phyloP scores from a whole-genome alignment of 2,888 invertebrate genomes.

The Drosophila anceps region DNA sequence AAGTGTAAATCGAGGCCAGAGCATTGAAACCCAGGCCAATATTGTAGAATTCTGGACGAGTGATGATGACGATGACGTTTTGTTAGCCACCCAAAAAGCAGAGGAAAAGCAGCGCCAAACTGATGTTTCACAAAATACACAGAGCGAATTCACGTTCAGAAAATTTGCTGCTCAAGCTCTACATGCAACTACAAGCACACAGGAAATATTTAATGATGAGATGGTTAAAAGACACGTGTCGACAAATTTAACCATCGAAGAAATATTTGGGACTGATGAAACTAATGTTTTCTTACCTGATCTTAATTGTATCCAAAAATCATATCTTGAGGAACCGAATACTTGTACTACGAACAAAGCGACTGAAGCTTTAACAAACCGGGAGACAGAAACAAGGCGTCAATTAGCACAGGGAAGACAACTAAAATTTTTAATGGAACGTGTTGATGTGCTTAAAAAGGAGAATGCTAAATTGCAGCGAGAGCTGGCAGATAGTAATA shows the following conservation, averaged over 20 bases:
- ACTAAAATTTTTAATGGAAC: slow-evolving; percentile 82
- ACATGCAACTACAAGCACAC: slow-evolving; percentile 77
- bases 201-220: slow-evolving; percentile 49
- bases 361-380: slow-evolving; percentile 9
- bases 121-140: slow-evolving; percentile 29
- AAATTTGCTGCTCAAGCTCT: slow-evolving; percentile 71
- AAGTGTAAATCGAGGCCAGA: slow-evolving; percentile 61
- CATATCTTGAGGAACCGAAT: neutral
- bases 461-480: slow-evolving; percentile 78
- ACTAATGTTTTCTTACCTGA: slow-evolving; percentile 43
- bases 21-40: slow-evolving; percentile 19
- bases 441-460: slow-evolving; percentile 79
- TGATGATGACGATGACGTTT: slow-evolving; percentile 84
- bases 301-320: neutral
- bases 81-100: slow-evolving; percentile 83
- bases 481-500: slow-evolving; percentile 73
- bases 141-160: slow-evolving; percentile 75
- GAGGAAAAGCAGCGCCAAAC: slow-evolving; percentile 64
- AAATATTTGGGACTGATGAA: slow-evolving; percentile 53
- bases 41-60: slow-evolving; percentile 80
- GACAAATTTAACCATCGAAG: slow-evolving; percentile 47
- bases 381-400: slow-evolving; percentile 61
- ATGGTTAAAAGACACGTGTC: neutral
- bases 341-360: neutral
- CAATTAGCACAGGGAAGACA: slow-evolving; percentile 81